Percentiles rank a stretch among this genome's conserved stretches.
Evolutionary conservation across 2,888 invertebrate species (phyloP).

Genomic region (Leptarthrus brevirostris): DNA sequence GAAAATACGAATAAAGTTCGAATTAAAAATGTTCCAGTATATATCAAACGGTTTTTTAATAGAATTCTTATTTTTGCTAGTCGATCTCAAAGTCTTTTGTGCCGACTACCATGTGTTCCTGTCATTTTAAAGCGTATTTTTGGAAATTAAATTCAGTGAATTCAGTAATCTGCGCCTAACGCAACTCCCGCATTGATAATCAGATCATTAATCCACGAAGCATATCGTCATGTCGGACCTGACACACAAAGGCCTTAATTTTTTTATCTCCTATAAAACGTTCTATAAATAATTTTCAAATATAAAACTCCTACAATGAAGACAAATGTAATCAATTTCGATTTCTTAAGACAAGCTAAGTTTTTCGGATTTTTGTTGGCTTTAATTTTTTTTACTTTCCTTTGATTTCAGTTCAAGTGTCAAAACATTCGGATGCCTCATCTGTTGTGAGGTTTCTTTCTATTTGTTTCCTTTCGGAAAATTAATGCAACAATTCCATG

Average conservation of each 20-base stretch:
- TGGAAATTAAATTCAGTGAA: conserved; percentile 43
- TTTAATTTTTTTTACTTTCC: conserved; percentile 8
- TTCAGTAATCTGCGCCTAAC: conserved; percentile 20
- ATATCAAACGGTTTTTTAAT: conserved; percentile 19
- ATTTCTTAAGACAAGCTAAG: conserved; percentile 26
- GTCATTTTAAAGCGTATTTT: conserved; percentile 44
- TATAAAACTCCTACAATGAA: conserved; percentile 41
- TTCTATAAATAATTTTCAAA: conserved; percentile 31
- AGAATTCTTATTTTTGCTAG: conserved; percentile 18
- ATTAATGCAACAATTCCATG: no score
- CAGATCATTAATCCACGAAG: conserved; percentile 42
- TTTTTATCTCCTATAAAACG: conserved; percentile 2
- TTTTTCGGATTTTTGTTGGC: conserved; percentile 21
- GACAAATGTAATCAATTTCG: conserved; percentile 46
- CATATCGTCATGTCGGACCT: conserved; percentile 20
- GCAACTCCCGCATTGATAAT: conserved; percentile 38
- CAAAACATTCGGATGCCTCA: conserved; percentile 23
- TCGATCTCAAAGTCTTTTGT: conserved; percentile 29
- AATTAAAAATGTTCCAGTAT: conserved; percentile 34
- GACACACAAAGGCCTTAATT: conserved; percentile 40
- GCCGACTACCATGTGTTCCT: conserved; percentile 36
- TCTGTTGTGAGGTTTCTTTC: no score
- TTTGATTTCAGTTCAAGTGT: conserved; percentile 34
- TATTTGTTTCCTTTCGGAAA: no score
- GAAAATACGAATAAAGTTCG: conserved; percentile 1